Base-by-base conservation (phyloP, 2,113 vertebrate species). In the Dendropsophus ebraccatus region DNA sequence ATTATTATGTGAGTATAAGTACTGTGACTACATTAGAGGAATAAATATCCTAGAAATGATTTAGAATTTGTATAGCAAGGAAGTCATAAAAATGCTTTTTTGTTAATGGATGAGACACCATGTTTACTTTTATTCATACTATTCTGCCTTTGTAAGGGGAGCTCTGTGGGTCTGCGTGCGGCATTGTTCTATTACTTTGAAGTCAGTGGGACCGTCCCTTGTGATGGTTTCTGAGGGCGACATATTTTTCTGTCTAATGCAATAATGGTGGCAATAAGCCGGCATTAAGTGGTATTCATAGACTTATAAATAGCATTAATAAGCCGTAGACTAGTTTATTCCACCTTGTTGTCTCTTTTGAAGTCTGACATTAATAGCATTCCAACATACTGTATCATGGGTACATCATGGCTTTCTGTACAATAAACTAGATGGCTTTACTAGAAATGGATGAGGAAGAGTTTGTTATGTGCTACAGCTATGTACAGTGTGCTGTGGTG, bases 261-360 rank as follows among this genome's bases (percentile, higher is more conserved):
- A 78, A n/a, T n/a, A n/a, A n/a, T n/a, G n/a, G n/a, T n/a, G n/a
- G n/a, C n/a, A n/a, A 78, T 78, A 78, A 35, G 50, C 30, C 12
- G 75, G 49, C 30, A 78, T 78, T 78, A 69, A 56, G 75, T 56
- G 17, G 50, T 56, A 58, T 37, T 78, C 32, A 58, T 58, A 37
- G 50, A 58, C 75, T n/a, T 58, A 78, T 78, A 56, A 78, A 56
- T 78, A 78, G 52, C 19, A 56, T 21, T 56, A 37, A 56, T 56
- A 35, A 16, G 47, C 50, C 32, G 35, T 6, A 17, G 72, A 28
- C 21, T 35, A 12, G 25, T 16, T 23, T 35, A 35, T 78, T 56
- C 75, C 75, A 56, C 16, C 25, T 54, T 54, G n/a, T 54, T 54
- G n/a, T 50, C 16, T 14, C 45, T 54, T 77, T 52, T 54, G 49